Base-by-base conservation (phyloP, 2,113 vertebrate genomes). In the Actenoides hombroni region DNA sequence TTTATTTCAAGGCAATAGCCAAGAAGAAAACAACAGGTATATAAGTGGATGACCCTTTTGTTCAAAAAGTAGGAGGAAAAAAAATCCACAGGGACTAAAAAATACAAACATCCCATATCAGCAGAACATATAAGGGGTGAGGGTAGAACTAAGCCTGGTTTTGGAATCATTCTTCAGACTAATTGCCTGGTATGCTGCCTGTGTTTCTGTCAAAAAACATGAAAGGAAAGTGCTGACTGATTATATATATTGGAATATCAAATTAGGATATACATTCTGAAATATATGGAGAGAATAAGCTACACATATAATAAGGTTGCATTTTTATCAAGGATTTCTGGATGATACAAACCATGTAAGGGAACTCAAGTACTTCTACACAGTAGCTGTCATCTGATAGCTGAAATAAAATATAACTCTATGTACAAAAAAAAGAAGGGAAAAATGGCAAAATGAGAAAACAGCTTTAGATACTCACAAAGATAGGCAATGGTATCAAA, bases 171-270 rank as follows among this genome's bases (percentile, higher is more conserved):
- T 92, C 33, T 96, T 97, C 95, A 87, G 69, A 81, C 93, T 97
- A 97, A 96, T 97, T 96, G 91, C 86, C 88, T 83, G 49, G 74
- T 96, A 96, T 87, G 39, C 75, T 94, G 90, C 35, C 75, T 68
- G 37, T 91, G 75, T 75, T 97, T 76, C 82, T 96, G 92, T 97
- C 95, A 97, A 77, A 97, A 96, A 94, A 97, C 92, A 95, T 94
- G 71, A 97, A 97, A 97, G 88, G 81, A 82, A 96, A 89, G 35
- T 90, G 61, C 64, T 86, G 74, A 91, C 77, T 96, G 88, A 92
- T 94, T 92, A 95, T 91, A 89, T 75, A 93, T 95, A 94, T 65
- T 89, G 51, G 95, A 96, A 90, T 96, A 96, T 91, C 81, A 95
- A 94, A 97, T 96, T 91, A 95, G 91, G 86, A 84, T 69, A 87